Percentiles rank a stretch among this genome's conserved stretches.
Conservation (phyloP, 2,797 vertebrate genomes). For the Tapera naevia region DNA sequence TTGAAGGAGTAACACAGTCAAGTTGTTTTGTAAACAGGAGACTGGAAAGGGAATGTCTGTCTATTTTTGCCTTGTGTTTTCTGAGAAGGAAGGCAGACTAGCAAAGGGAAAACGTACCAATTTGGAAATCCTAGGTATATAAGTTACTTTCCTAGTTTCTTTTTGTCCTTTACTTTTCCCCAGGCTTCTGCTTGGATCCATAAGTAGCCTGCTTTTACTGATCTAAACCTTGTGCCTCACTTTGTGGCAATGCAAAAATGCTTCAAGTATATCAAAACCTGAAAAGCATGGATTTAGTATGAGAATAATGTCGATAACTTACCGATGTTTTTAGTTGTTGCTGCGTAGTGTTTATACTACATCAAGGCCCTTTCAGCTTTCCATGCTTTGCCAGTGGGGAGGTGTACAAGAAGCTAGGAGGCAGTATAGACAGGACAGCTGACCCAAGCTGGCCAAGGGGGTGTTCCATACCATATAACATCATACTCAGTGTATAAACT, state of each 20-base stretch:
- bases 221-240: neutral
- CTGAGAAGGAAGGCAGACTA: neutral
- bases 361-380: too few relatives aligned
- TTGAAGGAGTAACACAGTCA: neutral
- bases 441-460: too few relatives aligned
- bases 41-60: neutral
- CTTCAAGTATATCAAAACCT: neutral
- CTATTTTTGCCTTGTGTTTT: neutral
- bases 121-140: neutral
- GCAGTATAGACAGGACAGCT: too few relatives aligned
- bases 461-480: too few relatives aligned
- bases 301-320: too few relatives aligned
- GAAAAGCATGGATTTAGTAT: neutral
- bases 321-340: too few relatives aligned
- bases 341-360: too few relatives aligned
- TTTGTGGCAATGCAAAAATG: neutral
- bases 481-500: too few relatives aligned
- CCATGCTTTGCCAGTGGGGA: too few relatives aligned
- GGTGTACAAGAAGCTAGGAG: too few relatives aligned
- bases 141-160: neutral
- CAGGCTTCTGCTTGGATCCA: neutral
- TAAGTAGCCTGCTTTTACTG: neutral
- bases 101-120: neutral
- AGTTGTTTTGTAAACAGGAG: conserved; percentile 57
- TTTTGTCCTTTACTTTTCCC: neutral